Evolutionary conservation across 2,797 vertebrate species (phyloP).

Genomic region (Platyrinchus mystaceus): DNA sequence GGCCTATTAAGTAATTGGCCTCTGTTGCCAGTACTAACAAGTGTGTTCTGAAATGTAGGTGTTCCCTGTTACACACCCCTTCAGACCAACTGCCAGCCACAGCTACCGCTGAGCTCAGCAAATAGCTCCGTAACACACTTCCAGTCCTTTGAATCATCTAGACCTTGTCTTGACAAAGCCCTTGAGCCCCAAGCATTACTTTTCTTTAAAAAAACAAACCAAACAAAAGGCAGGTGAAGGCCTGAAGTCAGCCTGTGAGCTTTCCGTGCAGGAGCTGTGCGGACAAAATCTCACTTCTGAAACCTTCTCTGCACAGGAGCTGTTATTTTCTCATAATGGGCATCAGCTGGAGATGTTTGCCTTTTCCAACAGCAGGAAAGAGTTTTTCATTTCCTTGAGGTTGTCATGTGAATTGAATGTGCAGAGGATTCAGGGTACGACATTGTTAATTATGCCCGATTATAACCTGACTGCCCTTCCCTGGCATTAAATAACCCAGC

Average conservation of each 20-base stretch:
- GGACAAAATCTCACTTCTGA: background rate
- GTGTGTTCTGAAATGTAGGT: background rate
- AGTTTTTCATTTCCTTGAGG: constrained; percentile 50
- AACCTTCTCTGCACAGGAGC: background rate
- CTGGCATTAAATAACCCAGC: constrained; percentile 12
- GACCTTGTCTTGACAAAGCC: background rate
- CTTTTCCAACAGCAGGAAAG: constrained; percentile 29
- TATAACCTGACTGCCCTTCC: constrained; percentile 60
- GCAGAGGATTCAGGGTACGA: constrained; percentile 5
- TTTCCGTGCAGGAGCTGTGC: background rate
- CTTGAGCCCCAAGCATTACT: background rate
- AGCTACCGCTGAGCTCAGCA: background rate
- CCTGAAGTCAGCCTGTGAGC: background rate
- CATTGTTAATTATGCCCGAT: constrained; percentile 42
- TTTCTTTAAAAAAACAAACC: background rate
- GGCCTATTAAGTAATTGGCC: background rate
- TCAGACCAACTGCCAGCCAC: background rate
- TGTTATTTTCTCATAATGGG: background rate
- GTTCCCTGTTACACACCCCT: background rate
- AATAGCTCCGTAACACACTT: background rate
- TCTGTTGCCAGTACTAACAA: background rate
- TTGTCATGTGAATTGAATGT: background rate
- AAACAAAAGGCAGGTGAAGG: background rate
- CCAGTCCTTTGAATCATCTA: background rate
- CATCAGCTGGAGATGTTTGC: constrained; percentile 22